A percentile compares a stretch with the other conserved stretches of the same genome.
Conservation (phyloP, 2,113 vertebrate genomes). For the Pionites leucogaster region DNA sequence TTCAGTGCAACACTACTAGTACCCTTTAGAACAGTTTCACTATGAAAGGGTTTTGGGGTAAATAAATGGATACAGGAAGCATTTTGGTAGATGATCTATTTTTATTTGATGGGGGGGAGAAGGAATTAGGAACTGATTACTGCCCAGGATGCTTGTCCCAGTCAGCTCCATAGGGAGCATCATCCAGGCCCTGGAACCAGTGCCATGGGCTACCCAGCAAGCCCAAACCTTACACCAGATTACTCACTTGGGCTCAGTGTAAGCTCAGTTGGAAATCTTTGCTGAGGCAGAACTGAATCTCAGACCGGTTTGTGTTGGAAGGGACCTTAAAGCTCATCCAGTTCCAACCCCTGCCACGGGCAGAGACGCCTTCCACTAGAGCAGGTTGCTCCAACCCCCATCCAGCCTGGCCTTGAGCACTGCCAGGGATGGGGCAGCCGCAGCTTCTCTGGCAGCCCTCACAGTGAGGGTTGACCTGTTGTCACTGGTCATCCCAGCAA, state of each 20-base stretch:
- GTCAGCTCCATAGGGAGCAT: not conserved
- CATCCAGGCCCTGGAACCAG: not conserved
- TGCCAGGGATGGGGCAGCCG: not conserved
- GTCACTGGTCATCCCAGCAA: not conserved
- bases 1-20: not conserved
- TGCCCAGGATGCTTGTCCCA: not conserved
- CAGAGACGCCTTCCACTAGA: not conserved
- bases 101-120: not conserved
- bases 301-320: not conserved
- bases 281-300: not conserved
- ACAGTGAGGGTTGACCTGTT: not conserved
- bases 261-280: not conserved
- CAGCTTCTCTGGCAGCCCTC: not conserved
- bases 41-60: not conserved
- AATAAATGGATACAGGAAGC: not conserved
- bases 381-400: not conserved
- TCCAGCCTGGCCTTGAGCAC: not conserved
- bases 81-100: not conserved
- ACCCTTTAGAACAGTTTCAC: not conserved
- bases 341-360: not conserved
- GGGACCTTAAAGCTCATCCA: not conserved
- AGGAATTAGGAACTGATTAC: not conserved
- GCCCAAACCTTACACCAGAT: not conserved
- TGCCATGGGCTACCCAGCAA: not conserved
- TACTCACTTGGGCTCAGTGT: not conserved